phyloP scores from a whole-genome alignment of 2,113 vertebrate species.

The Micronycteris hirsuta region DNA sequence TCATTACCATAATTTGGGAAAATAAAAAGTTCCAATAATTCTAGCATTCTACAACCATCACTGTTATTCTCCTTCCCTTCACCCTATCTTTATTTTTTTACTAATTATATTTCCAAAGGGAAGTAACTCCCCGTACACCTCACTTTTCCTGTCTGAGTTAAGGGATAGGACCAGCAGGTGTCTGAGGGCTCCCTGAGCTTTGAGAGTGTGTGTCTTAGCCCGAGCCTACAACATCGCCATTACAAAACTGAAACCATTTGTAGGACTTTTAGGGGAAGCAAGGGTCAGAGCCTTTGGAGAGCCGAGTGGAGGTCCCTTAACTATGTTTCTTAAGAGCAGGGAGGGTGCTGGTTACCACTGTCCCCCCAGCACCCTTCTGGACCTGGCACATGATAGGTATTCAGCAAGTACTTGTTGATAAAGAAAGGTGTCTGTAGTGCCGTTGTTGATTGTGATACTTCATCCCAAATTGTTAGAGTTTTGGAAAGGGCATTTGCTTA shows the following conservation, averaged over 20 bases:
- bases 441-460: background rate
- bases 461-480: background rate
- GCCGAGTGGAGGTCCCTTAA: background rate
- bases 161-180: background rate
- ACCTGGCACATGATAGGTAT: background rate
- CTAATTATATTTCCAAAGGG: background rate
- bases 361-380: background rate
- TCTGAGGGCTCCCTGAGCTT: background rate
- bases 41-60: background rate
- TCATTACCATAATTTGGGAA: background rate
- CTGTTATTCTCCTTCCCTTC: background rate
- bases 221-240: background rate
- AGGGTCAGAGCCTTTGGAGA: background rate
- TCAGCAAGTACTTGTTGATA: background rate
- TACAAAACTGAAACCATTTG: background rate
- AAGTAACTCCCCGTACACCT: background rate
- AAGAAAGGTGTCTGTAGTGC: background rate
- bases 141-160: background rate
- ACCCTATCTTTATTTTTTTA: background rate
- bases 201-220: background rate
- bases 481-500: background rate
- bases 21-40: background rate
- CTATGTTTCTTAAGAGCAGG: background rate
- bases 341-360: background rate
- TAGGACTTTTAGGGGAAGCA: background rate